Conservation (phyloP, 2,113 vertebrate genomes). For the Zosterops lateralis region DNA sequence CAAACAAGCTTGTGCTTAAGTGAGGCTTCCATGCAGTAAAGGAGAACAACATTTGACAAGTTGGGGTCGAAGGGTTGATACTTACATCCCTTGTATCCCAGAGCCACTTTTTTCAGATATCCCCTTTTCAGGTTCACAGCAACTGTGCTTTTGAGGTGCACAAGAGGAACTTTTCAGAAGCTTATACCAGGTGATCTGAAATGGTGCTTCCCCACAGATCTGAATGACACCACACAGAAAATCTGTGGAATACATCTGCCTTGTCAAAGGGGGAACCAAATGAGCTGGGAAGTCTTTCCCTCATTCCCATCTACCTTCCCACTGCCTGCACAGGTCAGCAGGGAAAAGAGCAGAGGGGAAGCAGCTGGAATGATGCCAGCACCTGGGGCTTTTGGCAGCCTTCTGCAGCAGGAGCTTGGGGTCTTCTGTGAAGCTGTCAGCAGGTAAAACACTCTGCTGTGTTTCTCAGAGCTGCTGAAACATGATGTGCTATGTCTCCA, state of each 20-base stretch:
- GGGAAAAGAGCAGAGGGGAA: background rate
- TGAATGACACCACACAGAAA: background rate
- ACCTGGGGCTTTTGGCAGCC: background rate
- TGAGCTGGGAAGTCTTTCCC: background rate
- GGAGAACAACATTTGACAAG: background rate
- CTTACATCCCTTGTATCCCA: background rate
- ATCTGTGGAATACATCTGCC: background rate
- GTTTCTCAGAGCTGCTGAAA: conserved; percentile 19
- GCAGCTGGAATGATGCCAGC: background rate
- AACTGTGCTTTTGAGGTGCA: background rate
- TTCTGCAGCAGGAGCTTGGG: background rate
- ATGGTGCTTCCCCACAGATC: background rate
- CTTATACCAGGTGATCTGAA: background rate
- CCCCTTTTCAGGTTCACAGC: background rate
- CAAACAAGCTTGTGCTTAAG: conserved; percentile 31
- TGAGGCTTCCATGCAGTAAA: background rate
- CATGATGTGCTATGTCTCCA: background rate
- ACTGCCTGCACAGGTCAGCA: background rate
- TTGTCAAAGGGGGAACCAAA: background rate
- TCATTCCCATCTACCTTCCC: background rate
- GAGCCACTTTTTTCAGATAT: background rate
- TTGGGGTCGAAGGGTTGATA: background rate
- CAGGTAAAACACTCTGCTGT: background rate
- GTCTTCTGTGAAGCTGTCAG: background rate
- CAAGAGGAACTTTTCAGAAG: background rate